Conservation (phyloP, 2,113 vertebrate genomes). For the Alosa alosa region DNA sequence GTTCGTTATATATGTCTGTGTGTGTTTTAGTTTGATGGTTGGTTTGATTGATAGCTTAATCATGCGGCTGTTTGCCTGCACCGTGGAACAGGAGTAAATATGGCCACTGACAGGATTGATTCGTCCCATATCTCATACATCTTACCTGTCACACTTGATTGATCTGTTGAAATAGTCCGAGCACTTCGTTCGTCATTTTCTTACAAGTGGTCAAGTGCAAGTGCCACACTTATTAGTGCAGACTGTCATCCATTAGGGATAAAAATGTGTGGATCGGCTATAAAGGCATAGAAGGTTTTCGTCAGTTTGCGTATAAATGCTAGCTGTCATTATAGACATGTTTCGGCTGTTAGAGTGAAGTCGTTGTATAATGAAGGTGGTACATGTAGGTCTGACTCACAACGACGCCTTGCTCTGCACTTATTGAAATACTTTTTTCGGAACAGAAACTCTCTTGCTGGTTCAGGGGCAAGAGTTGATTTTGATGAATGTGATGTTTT, state of each 20-base stretch:
- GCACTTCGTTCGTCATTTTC: background rate
- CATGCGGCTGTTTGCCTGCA: background rate
- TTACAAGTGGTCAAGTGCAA: background rate
- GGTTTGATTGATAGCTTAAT: constrained; percentile 6
- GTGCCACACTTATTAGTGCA: background rate
- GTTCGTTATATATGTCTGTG: background rate
- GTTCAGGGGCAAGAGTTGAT: no score
- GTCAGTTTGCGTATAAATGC: no score
- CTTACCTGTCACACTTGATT: background rate
- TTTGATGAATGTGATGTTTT: no score
- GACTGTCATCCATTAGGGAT: background rate
- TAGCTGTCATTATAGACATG: no score
- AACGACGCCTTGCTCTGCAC: no score
- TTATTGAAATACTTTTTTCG: no score
- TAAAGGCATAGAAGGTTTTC: no score
- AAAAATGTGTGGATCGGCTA: background rate
- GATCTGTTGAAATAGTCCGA: background rate
- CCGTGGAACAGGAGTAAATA: background rate
- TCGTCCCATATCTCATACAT: background rate
- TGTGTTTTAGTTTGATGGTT: background rate
- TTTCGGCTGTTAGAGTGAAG: no score
- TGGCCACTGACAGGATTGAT: background rate
- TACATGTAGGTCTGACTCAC: no score
- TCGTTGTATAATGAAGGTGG: no score
- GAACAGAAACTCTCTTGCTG: no score